Base-by-base conservation (phyloP, 2,797 vertebrate species). In the Miichthys miiuy region DNA sequence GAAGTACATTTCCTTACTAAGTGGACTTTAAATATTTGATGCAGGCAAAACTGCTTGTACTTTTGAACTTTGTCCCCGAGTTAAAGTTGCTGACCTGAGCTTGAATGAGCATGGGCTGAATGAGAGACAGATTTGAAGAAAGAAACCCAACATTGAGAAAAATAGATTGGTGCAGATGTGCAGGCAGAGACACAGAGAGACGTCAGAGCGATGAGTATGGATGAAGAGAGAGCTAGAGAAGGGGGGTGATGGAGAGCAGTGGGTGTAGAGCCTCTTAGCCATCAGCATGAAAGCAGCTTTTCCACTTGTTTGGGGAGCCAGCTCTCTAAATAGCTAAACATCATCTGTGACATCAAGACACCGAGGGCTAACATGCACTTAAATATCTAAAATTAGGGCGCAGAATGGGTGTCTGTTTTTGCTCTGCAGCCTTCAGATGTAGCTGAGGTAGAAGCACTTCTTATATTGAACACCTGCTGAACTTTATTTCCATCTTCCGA, bases 221-320 rank as follows among this genome's bases (percentile, higher is more conserved):
- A 67, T 69, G 73, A 47, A 64, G 60, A 57, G 41, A 57, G 47
- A 64, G 46, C 72, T 34, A 21, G 65, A 57, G 79, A 52, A 9
- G 60, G 25, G 25, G 73, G 70, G 34, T 51, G 81, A 75, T 67
- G 72, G 69, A 69, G 67, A 80, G 80, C 61, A 67, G 88, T 85
- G 86, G 80, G 84, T 80, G 86, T 82, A 75, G 83, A 87, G 83
- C 84, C 78, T 86, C 80, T 86, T 79, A 86, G 77, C 81, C 74
- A 67, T 79, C 80, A 88, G 69, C 86, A 86, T 88, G 82, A 88
- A 89, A 87, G 80, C 86, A 68, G 84, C 77, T 90, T 88, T 89
- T 85, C 82, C 77, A 81, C 84, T 63, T 56, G 83, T 86, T 77
- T 68, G 14, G 5, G 80, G 70, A 75, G 75, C 75, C 41, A 69